Percentiles rank a stretch among this genome's conserved stretches.
These are phyloP conservation scores for Tetramorium simillimum DNA, from an alignment of 1,140 invertebrate genomes.

Conservation along the genomic window DNA sequence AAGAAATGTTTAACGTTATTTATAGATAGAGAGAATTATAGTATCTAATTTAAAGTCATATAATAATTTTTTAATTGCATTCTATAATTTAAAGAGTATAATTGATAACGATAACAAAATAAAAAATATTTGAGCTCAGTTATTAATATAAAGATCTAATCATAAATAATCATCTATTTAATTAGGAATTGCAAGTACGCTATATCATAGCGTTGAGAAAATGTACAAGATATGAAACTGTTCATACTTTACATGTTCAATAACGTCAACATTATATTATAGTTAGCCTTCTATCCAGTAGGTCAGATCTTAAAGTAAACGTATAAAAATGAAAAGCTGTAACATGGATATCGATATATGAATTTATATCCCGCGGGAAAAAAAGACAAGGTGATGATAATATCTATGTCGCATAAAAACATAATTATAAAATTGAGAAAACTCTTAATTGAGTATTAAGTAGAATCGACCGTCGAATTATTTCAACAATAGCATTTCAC, in stretches of 20 bases:
- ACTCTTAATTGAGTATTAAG: conserved; percentile 33
- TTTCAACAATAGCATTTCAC: conserved; percentile 10
- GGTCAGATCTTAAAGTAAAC: conserved; percentile 5
- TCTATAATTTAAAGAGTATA: conserved; percentile 4
- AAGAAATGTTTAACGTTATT: neutral
- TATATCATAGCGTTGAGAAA: conserved; percentile 11
- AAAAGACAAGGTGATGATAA: neutral
- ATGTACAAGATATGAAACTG: conserved; percentile 24
- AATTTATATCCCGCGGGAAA: neutral
- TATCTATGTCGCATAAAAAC: conserved; percentile 6
- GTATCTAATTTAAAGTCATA: neutral
- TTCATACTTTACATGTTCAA: conserved; percentile 28
- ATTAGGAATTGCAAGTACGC: conserved; percentile 16
- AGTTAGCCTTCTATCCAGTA: conserved; percentile 17
- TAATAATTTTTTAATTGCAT: neutral
- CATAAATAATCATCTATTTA: conserved; percentile 35
- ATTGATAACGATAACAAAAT: conserved; percentile 48
- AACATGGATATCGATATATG: neutral
- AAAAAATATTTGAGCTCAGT: conserved; percentile 46
- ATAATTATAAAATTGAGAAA: conserved; percentile 6
- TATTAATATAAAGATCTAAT: conserved; percentile 29
- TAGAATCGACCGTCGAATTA: conserved; percentile 26
- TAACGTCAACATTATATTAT: conserved; percentile 16
- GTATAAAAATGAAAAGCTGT: conserved; percentile 32
- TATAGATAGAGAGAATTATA: neutral